Evolutionary conservation across 2,113 vertebrate genomes (phyloP), one percentile per base, ranked within the genome.

Genomic region (Acanthochromis polyacanthus): DNA sequence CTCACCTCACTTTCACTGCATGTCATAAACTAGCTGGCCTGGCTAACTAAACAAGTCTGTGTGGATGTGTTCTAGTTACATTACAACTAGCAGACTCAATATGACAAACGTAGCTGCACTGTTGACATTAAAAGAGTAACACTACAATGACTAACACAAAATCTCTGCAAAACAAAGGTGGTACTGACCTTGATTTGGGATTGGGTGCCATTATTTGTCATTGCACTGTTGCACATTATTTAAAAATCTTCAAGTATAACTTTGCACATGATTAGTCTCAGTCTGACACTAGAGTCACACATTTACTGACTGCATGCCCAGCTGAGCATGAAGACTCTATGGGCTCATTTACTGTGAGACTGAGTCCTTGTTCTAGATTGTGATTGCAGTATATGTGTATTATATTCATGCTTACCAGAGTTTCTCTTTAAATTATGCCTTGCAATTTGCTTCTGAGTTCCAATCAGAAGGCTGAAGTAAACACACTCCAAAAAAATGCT

Each of bases 1-100:
- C 45, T 30, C 4, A 20, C 38, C n/a, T 74, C 60, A 83, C 81
- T 86, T 78, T 86, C 70, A 63, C 73, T 65, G 10, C 19, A 74
- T 55, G 57, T 28, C 57, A 48, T 23, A 45, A 45, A 43, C 14
- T 30, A 28, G 61, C 56, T 69, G 1, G 23, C 65, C 56, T 71
- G 1, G 15, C 71, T 62, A 38, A 61, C 25, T 25, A 51, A 68
- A 48, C 25, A 3, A 25, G 45, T 16, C 17, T 48, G 17, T 53
- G 19, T 40, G 10, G 11, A 0, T 23, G 10, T 28, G 32, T 22
- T 43, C 6, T 3, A 40, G 23, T 17, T 25, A 57, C 19, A 46
- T n/a, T 10, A 36, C 7, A 23, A 3, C 6, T 43, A 5, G 5
- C 10, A 46, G 14, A 30, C 30, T 30, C 30, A 30, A 30, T 30